phyloP scores from a whole-genome alignment of 2,888 invertebrate species.

The Cryptosula pallasiana region DNA sequence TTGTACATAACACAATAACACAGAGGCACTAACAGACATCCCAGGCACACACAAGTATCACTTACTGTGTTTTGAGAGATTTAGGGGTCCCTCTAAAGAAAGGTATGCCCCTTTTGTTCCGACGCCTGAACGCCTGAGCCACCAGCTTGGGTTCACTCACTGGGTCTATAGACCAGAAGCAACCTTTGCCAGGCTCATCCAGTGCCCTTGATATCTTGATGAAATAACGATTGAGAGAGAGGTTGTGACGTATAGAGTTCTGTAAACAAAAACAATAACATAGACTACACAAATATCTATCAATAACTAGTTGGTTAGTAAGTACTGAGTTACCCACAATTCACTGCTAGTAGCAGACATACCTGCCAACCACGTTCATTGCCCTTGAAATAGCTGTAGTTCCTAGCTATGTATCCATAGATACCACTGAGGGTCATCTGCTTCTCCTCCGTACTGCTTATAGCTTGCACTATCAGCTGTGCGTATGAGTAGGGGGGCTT shows the following conservation, averaged over 20 bases:
- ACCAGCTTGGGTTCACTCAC: conserved; percentile 86
- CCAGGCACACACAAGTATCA: no score
- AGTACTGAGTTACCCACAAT: background rate
- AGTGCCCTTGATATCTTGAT: conserved; percentile 82
- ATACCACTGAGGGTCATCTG: conserved; percentile 90
- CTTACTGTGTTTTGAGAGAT: conserved; percentile 1
- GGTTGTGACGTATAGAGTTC: conserved; percentile 61
- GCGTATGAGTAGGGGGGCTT: conserved; percentile 88
- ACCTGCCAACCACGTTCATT: conserved; percentile 94
- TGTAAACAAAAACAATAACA: conserved; percentile 33
- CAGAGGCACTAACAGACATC: no score
- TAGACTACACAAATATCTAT: background rate
- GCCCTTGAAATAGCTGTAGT: conserved; percentile 91
- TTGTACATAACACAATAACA: no score
- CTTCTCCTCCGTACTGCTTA: conserved; percentile 83
- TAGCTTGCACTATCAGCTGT: conserved; percentile 90
- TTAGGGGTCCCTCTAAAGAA: conserved; percentile 23
- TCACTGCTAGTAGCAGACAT: no score
- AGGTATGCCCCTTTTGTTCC: conserved; percentile 67
- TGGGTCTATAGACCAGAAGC: conserved; percentile 93
- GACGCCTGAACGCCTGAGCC: conserved; percentile 83
- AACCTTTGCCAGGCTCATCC: conserved; percentile 92
- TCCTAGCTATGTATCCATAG: conserved; percentile 92
- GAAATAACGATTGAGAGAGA: conserved; percentile 61
- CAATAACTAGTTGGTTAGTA: background rate